A percentile compares a stretch with the other conserved stretches of the same genome.
phyloP scores from a whole-genome alignment of 2,888 invertebrate genomes.

The Athalia cordata region DNA sequence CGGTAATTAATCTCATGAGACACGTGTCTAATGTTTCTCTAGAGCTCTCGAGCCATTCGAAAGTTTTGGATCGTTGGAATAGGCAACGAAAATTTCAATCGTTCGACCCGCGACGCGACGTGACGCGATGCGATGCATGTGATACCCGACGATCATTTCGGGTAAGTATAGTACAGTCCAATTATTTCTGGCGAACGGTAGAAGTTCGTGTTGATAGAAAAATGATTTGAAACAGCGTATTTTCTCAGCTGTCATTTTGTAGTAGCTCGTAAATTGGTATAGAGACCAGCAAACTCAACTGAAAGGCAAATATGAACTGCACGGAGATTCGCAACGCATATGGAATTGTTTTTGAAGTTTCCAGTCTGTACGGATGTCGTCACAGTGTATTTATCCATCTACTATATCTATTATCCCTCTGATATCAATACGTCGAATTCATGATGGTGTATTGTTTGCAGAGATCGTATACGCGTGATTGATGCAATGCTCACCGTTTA shows the following conservation, averaged over 20 bases:
- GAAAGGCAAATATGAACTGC: slow-evolving; percentile 4
- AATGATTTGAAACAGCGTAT: too few species aligned
- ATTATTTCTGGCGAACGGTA: too few species aligned
- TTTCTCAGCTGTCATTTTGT: too few species aligned
- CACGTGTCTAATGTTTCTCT: slow-evolving; percentile 36
- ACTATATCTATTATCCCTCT: too few species aligned
- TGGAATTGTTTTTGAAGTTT: slow-evolving; percentile 21
- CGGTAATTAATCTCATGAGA: slow-evolving; percentile 42
- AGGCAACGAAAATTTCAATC: slow-evolving; percentile 13
- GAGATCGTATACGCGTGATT: slow-evolving; percentile 5
- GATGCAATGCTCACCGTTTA: too few species aligned
- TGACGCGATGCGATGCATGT: too few species aligned
- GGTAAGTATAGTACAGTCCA: too few species aligned
- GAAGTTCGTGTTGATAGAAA: too few species aligned
- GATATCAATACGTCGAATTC: neutral
- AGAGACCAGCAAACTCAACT: slow-evolving; percentile 5
- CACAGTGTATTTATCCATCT: neutral
- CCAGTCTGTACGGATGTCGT: neutral
- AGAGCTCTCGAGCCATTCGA: slow-evolving; percentile 19
- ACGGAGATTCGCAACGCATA: neutral
- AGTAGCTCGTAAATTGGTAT: neutral
- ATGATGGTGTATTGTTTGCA: slow-evolving; percentile 4
- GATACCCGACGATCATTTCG: neutral
- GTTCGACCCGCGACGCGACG: neutral
- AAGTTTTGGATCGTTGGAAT: slow-evolving; percentile 21